Conservation (phyloP, 2,797 vertebrate genomes). For the Leptoclinus maculatus region DNA sequence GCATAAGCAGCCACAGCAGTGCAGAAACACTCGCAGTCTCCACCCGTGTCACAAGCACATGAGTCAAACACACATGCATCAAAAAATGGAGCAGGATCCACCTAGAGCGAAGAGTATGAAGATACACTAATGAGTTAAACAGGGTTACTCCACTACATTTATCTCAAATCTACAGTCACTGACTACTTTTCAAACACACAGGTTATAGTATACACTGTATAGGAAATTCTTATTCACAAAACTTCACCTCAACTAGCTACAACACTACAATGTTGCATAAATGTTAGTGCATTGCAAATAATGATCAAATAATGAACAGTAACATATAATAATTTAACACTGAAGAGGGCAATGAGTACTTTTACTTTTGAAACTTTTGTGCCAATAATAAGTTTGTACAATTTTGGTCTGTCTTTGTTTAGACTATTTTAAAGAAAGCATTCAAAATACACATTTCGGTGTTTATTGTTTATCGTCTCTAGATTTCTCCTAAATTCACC, state of each 20-base stretch:
- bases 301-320: not conserved
- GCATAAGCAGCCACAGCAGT: conserved; percentile 88
- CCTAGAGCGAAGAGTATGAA: conserved; percentile 70
- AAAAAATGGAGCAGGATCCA: conserved; percentile 86
- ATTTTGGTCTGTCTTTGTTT: not conserved
- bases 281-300: no score
- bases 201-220: not conserved
- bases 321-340: not conserved
- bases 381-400: not conserved
- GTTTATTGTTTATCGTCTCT: not conserved
- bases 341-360: not conserved
- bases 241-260: not conserved
- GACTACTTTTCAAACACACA: not conserved
- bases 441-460: not conserved
- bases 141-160: not conserved
- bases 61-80: conserved; percentile 88
- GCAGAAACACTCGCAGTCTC: conserved; percentile 89
- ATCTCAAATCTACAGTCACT: not conserved
- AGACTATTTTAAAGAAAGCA: not conserved
- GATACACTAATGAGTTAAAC: not conserved
- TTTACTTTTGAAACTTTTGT: not conserved
- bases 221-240: no score
- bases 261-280: no score
- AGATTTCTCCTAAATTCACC: no score
- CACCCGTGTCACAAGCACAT: conserved; percentile 88